These are phyloP conservation scores for Diplosoma virens DNA, from an alignment of 23 tunicate genomes.

Conservation along the genomic window DNA sequence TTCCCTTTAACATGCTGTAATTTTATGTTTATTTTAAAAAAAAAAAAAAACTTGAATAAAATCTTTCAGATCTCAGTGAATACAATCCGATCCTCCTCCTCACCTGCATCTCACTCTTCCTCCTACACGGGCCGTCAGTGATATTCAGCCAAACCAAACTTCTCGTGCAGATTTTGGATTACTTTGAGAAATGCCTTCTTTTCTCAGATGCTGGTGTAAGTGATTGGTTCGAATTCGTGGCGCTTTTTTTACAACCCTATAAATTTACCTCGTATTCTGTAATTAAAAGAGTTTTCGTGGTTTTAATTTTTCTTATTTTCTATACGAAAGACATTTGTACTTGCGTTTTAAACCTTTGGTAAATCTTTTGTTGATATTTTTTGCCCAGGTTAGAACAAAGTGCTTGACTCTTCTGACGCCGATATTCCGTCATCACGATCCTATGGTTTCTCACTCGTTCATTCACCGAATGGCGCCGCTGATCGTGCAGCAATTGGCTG, in stretches of 20 bases:
- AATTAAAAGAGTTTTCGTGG: too few relatives aligned
- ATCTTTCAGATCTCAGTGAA: not conserved
- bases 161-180: slow-evolving; percentile 50
- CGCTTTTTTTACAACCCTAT: too few relatives aligned
- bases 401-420: slow-evolving; percentile 47
- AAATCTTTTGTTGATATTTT: too few relatives aligned
- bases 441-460: slow-evolving; percentile 49
- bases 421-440: slow-evolving; percentile 50
- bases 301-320: too few relatives aligned
- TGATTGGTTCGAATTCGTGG: not conserved
- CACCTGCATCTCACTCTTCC: slow-evolving; percentile 61
- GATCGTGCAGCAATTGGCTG: slow-evolving; percentile 34
- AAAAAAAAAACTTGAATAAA: too few relatives aligned
- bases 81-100: slow-evolving; percentile 40
- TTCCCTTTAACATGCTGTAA: too few relatives aligned
- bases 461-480: slow-evolving; percentile 84
- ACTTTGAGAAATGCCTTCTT: slow-evolving; percentile 38
- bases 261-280: too few relatives aligned
- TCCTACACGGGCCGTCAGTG: slow-evolving; percentile 48
- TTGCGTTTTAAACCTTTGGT: too few relatives aligned
- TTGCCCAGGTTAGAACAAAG: slow-evolving; percentile 54
- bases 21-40: too few relatives aligned
- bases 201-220: slow-evolving; percentile 44
- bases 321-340: too few relatives aligned
- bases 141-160: slow-evolving; percentile 31